phyloP scores from a whole-genome alignment of 2,797 vertebrate species.

The Rhyacichthys aspro region DNA sequence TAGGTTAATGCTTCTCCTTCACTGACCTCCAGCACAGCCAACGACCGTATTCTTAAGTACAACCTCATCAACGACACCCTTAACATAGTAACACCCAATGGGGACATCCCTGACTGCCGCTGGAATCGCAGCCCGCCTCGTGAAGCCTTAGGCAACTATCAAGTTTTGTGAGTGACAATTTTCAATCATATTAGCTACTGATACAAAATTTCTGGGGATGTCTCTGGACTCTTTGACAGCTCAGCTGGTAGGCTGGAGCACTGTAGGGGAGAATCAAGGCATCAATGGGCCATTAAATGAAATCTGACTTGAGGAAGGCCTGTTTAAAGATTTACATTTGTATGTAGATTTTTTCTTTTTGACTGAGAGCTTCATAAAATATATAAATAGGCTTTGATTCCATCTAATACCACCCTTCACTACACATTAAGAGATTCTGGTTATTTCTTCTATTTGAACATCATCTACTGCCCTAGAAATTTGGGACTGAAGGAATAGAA shows the following conservation, averaged over 20 bases:
- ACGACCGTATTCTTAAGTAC: slow-evolving; percentile 97
- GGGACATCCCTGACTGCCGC: slow-evolving; percentile 93
- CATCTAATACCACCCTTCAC: too few relatives aligned
- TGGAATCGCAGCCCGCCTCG: slow-evolving; percentile 93
- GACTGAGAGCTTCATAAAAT: too few relatives aligned
- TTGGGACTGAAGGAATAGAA: too few relatives aligned
- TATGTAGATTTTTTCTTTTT: background rate
- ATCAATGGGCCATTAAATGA: slow-evolving; percentile 44
- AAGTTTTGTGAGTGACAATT: slow-evolving; percentile 92
- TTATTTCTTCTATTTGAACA: too few relatives aligned
- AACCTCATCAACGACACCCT: slow-evolving; percentile 98
- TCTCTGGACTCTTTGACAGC: background rate
- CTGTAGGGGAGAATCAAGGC: background rate
- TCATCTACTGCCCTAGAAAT: too few relatives aligned
- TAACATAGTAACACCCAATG: slow-evolving; percentile 94
- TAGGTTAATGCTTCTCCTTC: slow-evolving; percentile 98
- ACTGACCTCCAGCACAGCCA: slow-evolving; percentile 96
- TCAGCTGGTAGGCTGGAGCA: slow-evolving; percentile 40
- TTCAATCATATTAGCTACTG: too few relatives aligned
- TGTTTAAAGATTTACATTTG: slow-evolving; percentile 1
- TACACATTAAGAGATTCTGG: too few relatives aligned
- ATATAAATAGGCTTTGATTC: too few relatives aligned
- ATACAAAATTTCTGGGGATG: too few relatives aligned
- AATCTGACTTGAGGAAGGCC: slow-evolving; percentile 33
- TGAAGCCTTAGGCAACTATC: slow-evolving; percentile 94